Evolutionary conservation across 2,888 invertebrate genomes (phyloP).

Genomic region (Caenorhabditis sp.): DNA sequence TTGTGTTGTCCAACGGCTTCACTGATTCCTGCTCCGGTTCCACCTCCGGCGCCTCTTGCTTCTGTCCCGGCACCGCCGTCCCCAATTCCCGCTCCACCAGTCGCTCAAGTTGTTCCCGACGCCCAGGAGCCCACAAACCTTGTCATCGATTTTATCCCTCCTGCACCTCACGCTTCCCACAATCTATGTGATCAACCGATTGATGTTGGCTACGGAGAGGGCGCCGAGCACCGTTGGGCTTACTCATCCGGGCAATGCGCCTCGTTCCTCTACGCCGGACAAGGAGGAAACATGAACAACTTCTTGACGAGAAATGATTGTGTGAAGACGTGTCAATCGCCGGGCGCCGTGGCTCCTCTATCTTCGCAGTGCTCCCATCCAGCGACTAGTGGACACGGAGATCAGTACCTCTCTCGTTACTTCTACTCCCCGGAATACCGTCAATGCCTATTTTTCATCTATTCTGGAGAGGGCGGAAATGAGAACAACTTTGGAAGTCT

Average conservation of each 20-base stretch:
- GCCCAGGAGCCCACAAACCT: constrained; percentile 6
- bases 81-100: neutral
- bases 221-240: constrained; percentile 64
- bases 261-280: constrained; percentile 65
- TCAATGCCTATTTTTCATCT: constrained; percentile 67
- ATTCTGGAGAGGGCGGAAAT: constrained; percentile 64
- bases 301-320: constrained; percentile 67
- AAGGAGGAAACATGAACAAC: constrained; percentile 71
- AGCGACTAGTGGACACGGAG: constrained; percentile 58
- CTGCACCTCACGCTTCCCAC: constrained; percentile 18
- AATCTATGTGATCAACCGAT: constrained; percentile 61
- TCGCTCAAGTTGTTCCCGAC: neutral
- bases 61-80: no score
- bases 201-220: constrained; percentile 51
- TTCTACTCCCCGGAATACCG: constrained; percentile 67
- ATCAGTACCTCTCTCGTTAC: constrained; percentile 56
- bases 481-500: constrained; percentile 60
- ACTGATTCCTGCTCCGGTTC: no score
- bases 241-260: constrained; percentile 61
- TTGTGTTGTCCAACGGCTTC: constrained; percentile 35
- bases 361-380: constrained; percentile 50
- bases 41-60: constrained; percentile 25
- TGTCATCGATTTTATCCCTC: constrained; percentile 22
- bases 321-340: constrained; percentile 59
- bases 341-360: constrained; percentile 17